Conservation (phyloP, 2,113 vertebrate species). For the Zosterops pallidus region DNA sequence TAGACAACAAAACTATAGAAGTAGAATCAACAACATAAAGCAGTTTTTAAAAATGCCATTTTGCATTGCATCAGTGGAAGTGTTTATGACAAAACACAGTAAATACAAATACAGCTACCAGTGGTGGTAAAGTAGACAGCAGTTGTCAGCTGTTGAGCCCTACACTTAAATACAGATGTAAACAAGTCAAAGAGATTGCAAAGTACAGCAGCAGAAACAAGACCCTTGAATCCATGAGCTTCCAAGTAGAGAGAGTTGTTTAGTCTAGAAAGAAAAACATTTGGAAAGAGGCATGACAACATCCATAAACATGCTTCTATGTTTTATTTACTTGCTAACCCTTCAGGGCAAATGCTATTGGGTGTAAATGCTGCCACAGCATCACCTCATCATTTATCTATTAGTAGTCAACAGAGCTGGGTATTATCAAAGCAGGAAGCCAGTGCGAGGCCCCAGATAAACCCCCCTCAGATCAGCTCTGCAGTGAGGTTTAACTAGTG, state of each 20-base stretch:
- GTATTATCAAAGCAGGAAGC: neutral
- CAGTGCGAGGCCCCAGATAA: neutral
- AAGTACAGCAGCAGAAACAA: neutral
- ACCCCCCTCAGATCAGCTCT: neutral
- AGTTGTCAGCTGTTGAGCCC: neutral
- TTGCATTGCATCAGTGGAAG: neutral
- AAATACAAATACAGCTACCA: neutral
- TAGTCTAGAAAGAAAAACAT: constrained; percentile 32
- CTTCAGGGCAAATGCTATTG: neutral
- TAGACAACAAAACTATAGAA: neutral
- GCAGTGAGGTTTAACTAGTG: neutral
- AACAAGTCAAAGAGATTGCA: neutral
- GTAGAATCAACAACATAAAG: neutral
- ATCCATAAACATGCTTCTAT: neutral
- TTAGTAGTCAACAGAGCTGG: neutral
- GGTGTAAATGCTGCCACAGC: neutral
- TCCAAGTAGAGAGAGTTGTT: constrained; percentile 2
- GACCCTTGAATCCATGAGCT: neutral
- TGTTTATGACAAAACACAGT: neutral
- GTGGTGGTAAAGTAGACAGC: neutral
- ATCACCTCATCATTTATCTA: neutral
- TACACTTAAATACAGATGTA: neutral
- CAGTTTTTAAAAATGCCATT: neutral
- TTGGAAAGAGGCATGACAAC: neutral
- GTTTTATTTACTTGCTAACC: neutral